phyloP scores from a whole-genome alignment of 2,113 vertebrate species.

The Sterrhoptilus dennistouni region DNA sequence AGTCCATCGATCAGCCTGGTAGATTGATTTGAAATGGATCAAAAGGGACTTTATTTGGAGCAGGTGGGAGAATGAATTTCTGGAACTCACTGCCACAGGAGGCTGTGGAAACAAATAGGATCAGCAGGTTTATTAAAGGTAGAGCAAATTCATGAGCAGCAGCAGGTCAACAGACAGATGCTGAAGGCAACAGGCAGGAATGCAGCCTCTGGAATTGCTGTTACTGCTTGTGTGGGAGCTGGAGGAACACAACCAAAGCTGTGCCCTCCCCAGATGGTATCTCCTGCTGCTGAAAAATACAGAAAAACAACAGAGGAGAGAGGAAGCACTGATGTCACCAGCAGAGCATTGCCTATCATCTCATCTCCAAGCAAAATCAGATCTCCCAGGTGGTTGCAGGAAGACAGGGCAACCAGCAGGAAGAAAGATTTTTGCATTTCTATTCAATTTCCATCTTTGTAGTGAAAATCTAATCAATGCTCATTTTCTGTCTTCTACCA shows the following conservation, averaged over 20 bases:
- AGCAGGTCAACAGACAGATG: background rate
- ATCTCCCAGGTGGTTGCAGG: background rate
- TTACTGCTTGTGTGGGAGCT: background rate
- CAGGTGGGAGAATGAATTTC: slow-evolving; percentile 8
- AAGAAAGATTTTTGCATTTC: background rate
- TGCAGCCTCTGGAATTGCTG: background rate
- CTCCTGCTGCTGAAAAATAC: background rate
- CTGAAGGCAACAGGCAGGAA: background rate
- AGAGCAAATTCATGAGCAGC: background rate
- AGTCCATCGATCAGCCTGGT: background rate
- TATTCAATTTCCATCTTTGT: background rate
- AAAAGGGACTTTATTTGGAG: background rate
- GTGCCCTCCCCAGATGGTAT: background rate
- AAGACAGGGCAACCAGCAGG: background rate
- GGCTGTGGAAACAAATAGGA: background rate
- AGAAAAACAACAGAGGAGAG: background rate
- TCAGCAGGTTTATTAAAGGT: slow-evolving; percentile 36
- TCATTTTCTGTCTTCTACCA: background rate
- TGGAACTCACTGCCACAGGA: slow-evolving; percentile 9
- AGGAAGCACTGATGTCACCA: background rate
- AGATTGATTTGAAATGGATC: background rate
- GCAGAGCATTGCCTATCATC: background rate
- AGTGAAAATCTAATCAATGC: background rate
- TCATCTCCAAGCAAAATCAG: background rate
- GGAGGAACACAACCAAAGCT: background rate